Base-by-base conservation (phyloP, 2,113 vertebrate species). In the Chunga burmeisteri region DNA sequence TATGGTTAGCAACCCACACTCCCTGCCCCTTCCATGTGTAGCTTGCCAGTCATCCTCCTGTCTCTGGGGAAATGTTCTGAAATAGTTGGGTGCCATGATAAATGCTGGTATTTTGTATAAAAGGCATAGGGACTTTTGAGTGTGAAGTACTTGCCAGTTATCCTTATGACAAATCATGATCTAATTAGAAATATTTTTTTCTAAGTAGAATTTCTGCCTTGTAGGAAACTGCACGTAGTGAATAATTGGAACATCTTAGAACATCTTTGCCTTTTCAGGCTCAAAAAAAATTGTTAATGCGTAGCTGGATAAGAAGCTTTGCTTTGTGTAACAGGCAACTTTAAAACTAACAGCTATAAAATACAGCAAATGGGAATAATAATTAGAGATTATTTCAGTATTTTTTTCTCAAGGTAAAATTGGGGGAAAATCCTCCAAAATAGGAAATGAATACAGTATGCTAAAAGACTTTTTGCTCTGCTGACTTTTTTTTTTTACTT, bases 211-310 rank as follows among this genome's bases (percentile, higher is more conserved):
- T 67, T 85, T 63, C 23, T 59, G 7, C 23, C 25, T 49, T 62
- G 55, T 55, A 74, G 50, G 61, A 79, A 79, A 27, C 34, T 0
- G 2, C 13, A 26, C 0, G 0, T 62, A 79, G 26, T 0, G 0
- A 81, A 32, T 70, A 59, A 29, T 29, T 79, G 52, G 25, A 67
- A 79, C 15, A 56, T 47, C 38, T 63, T 40, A 44, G 89, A 91
- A 61, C 4, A 34, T 65, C 13, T 73, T 85, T 16, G 15, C 34
- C 23, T 77, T 82, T 75, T 53, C 17, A 49, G 18, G 17, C 55
- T 83, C 22, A 65, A 42, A 84, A 75, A 55, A 36, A 49, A 2
- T 4, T 55, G 8, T 46, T 53, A 44, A 46, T 79, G 44, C 18
- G 5, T 49, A 71, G 16, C 38, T 78, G 62, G 25, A n/a, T 86